Evolutionary conservation across 2,113 vertebrate genomes (phyloP).

Genomic region (Apteryx owenii): DNA sequence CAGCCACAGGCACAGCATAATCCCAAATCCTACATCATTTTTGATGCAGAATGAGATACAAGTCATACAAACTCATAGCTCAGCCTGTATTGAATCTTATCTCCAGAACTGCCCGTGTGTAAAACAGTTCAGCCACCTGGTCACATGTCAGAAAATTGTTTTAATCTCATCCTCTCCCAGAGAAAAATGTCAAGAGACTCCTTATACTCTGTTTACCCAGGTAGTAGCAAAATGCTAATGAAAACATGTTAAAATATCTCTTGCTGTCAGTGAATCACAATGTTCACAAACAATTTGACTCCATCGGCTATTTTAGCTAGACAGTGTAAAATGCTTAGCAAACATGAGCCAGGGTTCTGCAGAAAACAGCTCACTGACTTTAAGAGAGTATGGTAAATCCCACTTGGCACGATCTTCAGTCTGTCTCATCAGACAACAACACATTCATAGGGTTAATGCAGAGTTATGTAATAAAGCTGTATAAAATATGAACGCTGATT

Average conservation of each 20-base stretch:
- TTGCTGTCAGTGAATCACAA: neutral
- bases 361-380: neutral
- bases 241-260: slow-evolving; percentile 3
- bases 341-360: neutral
- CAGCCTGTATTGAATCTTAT: slow-evolving; percentile 4
- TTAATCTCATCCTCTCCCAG: neutral
- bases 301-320: neutral
- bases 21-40: neutral
- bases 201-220: neutral
- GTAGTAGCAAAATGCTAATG: neutral
- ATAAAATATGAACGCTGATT: slow-evolving; percentile 46
- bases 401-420: neutral
- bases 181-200: neutral
- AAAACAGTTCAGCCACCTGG: neutral
- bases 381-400: neutral
- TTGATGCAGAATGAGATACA: neutral
- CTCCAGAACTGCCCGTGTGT: neutral
- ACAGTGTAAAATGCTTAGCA: neutral
- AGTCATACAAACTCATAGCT: neutral
- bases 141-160: neutral
- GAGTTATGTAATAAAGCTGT: slow-evolving; percentile 40
- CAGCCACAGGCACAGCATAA: neutral
- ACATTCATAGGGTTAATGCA: slow-evolving; percentile 17
- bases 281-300: neutral
- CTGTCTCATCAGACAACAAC: slow-evolving; percentile 22